Conservation (phyloP, 2,888 invertebrate species). For the Carpatolechia fugitivella region DNA sequence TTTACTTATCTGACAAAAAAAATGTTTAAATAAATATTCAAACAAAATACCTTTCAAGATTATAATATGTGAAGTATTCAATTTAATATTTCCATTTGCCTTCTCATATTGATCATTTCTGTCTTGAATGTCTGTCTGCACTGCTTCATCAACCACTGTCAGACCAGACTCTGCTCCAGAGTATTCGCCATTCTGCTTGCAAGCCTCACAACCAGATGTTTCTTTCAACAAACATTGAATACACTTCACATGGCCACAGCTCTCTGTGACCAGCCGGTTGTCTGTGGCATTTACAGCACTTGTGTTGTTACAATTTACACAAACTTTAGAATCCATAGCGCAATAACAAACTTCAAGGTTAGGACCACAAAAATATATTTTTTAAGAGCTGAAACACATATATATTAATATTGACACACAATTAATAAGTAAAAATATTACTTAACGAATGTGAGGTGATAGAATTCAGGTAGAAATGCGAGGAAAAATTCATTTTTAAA, state of each 20-base stretch:
- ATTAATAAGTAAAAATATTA: no score
- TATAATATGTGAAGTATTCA: background rate
- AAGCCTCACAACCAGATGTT: constrained; percentile 81
- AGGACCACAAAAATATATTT: constrained; percentile 10
- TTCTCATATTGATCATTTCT: no score
- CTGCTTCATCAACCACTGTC: background rate
- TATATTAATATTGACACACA: no score
- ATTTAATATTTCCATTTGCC: background rate
- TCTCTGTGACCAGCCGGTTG: constrained; percentile 84
- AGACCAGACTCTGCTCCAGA: background rate
- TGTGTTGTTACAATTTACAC: constrained; percentile 80
- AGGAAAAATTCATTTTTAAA: no score
- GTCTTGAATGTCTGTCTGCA: background rate
- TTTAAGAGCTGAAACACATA: background rate
- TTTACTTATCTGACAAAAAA: no score
- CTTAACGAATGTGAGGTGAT: no score
- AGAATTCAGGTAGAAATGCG: no score
- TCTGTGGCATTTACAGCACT: constrained; percentile 75
- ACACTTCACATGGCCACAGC: constrained; percentile 88
- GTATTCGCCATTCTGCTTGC: constrained; percentile 33
- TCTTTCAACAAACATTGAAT: constrained; percentile 84
- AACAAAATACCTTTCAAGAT: background rate
- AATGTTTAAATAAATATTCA: background rate
- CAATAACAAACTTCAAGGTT: constrained; percentile 39
- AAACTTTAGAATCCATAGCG: constrained; percentile 70